These are phyloP conservation scores for Mormyrops attenuatus DNA, from an alignment of 2,797 vertebrate species.

Conservation along the genomic window DNA sequence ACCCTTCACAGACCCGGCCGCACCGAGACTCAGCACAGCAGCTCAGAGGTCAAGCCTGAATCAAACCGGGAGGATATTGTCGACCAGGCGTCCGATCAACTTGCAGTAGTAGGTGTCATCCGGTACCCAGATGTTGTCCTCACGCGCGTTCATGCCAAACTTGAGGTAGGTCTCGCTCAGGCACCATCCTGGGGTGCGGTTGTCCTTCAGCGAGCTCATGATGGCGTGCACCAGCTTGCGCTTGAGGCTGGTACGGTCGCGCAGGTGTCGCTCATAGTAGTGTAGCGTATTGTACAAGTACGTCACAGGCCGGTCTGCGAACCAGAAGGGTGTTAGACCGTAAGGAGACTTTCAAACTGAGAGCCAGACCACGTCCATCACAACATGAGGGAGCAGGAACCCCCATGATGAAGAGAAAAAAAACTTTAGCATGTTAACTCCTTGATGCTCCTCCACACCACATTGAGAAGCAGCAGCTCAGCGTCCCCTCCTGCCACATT, in stretches of 20 bases:
- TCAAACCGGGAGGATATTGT: conserved; percentile 87
- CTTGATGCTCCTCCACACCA: neutral
- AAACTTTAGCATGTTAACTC: neutral
- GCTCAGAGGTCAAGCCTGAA: neutral
- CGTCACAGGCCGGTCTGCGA: conserved; percentile 91
- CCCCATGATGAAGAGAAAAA: neutral
- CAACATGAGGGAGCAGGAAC: neutral
- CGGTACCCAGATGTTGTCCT: conserved; percentile 89
- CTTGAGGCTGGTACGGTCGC: conserved; percentile 87
- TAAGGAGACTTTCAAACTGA: neutral
- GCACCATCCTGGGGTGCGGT: conserved; percentile 90
- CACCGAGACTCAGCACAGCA: neutral
- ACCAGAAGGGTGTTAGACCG: neutral
- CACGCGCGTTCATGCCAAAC: conserved; percentile 86
- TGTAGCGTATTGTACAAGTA: conserved; percentile 98
- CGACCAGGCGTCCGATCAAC: conserved; percentile 91
- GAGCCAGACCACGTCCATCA: neutral
- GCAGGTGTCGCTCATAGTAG: conserved; percentile 91
- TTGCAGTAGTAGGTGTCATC: conserved; percentile 99
- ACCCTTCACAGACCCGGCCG: neutral
- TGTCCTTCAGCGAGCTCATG: conserved; percentile 95
- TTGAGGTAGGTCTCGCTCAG: conserved; percentile 94
- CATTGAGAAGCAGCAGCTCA: neutral
- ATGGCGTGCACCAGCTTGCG: conserved; percentile 95
- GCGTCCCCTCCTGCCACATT: neutral